Percentiles rank a stretch among this genome's conserved stretches.
phyloP scores from a whole-genome alignment of 2,113 vertebrate genomes.

The Leucoraja erinaceus region DNA sequence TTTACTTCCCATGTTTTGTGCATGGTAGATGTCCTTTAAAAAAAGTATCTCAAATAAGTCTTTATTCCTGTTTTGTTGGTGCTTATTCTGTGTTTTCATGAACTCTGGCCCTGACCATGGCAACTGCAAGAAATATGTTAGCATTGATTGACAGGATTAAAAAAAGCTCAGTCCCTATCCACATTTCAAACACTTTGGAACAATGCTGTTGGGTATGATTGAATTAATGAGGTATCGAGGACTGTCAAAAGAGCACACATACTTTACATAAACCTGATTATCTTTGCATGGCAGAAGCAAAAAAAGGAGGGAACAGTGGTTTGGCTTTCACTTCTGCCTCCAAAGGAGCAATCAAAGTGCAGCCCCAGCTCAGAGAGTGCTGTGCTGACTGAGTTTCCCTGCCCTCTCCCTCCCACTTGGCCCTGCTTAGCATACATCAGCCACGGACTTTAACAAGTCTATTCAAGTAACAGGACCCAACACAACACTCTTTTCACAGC shows the following conservation, averaged over 20 bases:
- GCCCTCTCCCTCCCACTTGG: constrained; percentile 64
- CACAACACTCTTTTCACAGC: constrained; percentile 72
- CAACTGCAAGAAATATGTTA: constrained; percentile 98
- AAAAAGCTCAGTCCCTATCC: constrained; percentile 81
- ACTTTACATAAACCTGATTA: constrained; percentile 99
- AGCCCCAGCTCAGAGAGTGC: constrained; percentile 64
- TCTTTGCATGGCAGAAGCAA: constrained; percentile 95
- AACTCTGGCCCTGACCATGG: constrained; percentile 98
- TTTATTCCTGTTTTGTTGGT: constrained; percentile 98
- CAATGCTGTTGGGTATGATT: constrained; percentile 97
- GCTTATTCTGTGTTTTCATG: constrained; percentile 98
- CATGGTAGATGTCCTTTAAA: constrained; percentile 94
- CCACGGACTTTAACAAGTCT: constrained; percentile 85
- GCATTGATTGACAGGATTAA: constrained; percentile 99
- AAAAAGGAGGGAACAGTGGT: constrained; percentile 61
- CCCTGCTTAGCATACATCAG: constrained; percentile 81
- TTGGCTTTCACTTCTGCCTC: constrained; percentile 72
- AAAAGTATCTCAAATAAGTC: constrained; percentile 92
- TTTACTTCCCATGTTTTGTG: constrained; percentile 95
- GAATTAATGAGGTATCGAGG: constrained; percentile 98
- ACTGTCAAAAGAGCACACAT: constrained; percentile 99
- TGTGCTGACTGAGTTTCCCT: constrained; percentile 64
- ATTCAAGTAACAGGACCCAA: constrained; percentile 70
- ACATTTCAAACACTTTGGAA: constrained; percentile 99
- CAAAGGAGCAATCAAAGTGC: constrained; percentile 74